Base-by-base conservation (phyloP, 2,888 invertebrate species). In the Polymixis flavicincta region DNA sequence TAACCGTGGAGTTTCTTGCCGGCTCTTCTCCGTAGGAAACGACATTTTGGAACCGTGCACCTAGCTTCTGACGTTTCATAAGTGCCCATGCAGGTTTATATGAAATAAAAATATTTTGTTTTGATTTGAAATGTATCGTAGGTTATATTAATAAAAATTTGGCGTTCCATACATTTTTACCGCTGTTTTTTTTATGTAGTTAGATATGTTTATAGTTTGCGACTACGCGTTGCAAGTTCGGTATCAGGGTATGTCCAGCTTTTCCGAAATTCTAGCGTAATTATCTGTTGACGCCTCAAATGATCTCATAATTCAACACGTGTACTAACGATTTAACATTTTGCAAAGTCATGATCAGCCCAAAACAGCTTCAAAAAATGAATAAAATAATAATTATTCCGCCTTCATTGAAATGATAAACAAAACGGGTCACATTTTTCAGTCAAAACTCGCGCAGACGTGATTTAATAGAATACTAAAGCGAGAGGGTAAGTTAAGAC, bases 391-490 rank as follows among this genome's bases (percentile, higher is more conserved):
- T 75, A 13, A 76, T 76, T 45, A 70, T 48, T 65, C 22, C 59
- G 28, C 22, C n/a, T 19, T 61, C 64, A 80, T 64, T 71, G 48
- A 78, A 75, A 82, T 59, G 19, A 60, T 77, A 65, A 76, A 77
- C 63, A 74, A 76, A 80, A 71, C 55, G 32, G 75, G 57, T 71
- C 80, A 76, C 76, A 82, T 88, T 87, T 78, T 87, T 83, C 71
- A 59, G 71, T 85, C 54, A 68, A 80, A 87, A 78, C 68, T 73
- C 69, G 61, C 71, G 76, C 82, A 71, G 73, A 84, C 80, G 84
- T 89, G 90, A 90, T 91, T 92, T 90, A 92, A 91, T 92, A 91
- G 88, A 91, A 88, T 88, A 87, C 78, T 88, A 89, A 89, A 85
- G 85, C 79, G 73, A 76, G 78, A 75, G 88, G 87, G 88, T 81